A percentile compares a stretch with the other conserved stretches of the same genome.
phyloP scores from a whole-genome alignment of 1,140 invertebrate genomes.

The Drosophila truncata region DNA sequence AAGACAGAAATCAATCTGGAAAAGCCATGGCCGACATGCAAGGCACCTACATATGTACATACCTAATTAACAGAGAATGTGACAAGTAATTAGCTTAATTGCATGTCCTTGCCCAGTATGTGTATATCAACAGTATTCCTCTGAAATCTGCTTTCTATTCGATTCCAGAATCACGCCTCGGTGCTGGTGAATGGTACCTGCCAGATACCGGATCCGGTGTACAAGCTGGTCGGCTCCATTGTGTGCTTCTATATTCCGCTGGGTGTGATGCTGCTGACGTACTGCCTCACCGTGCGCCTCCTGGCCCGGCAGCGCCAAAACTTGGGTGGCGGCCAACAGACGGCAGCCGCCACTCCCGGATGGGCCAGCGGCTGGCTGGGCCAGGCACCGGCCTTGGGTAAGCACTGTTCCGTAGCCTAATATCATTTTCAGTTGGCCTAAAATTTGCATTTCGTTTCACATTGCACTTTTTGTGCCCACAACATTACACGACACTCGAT shows the following conservation, averaged over 20 bases:
- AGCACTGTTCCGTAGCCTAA: slow-evolving; percentile 53
- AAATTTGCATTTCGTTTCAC: slow-evolving; percentile 50
- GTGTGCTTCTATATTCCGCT: slow-evolving; percentile 98
- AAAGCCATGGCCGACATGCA: background rate
- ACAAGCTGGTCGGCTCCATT: slow-evolving; percentile 96
- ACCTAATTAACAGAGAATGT: background rate
- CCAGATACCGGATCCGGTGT: slow-evolving; percentile 94
- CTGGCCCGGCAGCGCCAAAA: slow-evolving; percentile 92
- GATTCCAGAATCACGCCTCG: slow-evolving; percentile 91
- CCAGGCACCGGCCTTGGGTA: slow-evolving; percentile 87
- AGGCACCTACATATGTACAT: too few species aligned
- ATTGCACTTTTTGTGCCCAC: slow-evolving; percentile 42
- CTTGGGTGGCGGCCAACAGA: slow-evolving; percentile 86
- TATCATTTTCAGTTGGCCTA: slow-evolving; percentile 58
- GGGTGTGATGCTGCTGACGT: slow-evolving; percentile 96
- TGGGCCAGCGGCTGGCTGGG: slow-evolving; percentile 89
- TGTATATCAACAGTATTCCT: background rate
- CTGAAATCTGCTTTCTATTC: slow-evolving; percentile 35
- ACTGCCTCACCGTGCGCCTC: slow-evolving; percentile 94
- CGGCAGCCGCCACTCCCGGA: slow-evolving; percentile 82
- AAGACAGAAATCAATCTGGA: background rate
- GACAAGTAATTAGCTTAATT: slow-evolving; percentile 14
- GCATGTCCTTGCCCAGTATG: background rate
- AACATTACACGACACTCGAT: slow-evolving; percentile 30
- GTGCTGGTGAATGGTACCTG: slow-evolving; percentile 92